Evolutionary conservation across 1,140 invertebrate genomes (phyloP).

Genomic region (Megalonaias nervosa): DNA sequence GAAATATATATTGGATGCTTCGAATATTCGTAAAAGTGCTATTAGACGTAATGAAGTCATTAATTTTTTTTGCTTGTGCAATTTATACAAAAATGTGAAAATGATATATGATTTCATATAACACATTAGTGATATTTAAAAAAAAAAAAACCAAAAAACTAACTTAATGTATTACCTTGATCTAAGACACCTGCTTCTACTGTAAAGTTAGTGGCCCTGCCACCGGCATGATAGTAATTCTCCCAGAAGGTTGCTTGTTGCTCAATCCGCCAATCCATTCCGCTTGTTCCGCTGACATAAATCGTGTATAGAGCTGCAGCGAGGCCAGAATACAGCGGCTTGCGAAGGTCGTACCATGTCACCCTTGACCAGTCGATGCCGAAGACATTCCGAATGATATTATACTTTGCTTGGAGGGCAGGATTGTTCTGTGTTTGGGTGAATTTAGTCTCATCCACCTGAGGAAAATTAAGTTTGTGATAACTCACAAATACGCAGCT

Average conservation of each 20-base stretch:
- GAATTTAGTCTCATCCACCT: slow-evolving; percentile 46
- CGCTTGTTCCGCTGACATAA: neutral
- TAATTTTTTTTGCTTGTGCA: no score
- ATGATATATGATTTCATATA: no score
- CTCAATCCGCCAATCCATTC: slow-evolving; percentile 37
- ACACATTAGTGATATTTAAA: neutral
- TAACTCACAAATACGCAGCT: no score
- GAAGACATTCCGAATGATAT: slow-evolving; percentile 44
- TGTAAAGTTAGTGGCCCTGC: slow-evolving; percentile 50
- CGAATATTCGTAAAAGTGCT: no score
- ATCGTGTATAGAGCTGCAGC: slow-evolving; percentile 55
- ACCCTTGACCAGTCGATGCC: slow-evolving; percentile 55
- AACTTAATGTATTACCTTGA: slow-evolving; percentile 41
- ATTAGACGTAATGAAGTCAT: no score
- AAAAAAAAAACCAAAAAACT: neutral
- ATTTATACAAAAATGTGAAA: no score
- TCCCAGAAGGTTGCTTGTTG: slow-evolving; percentile 42
- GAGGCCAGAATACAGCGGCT: slow-evolving; percentile 61
- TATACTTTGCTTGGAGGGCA: slow-evolving; percentile 17
- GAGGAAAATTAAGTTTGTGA: neutral
- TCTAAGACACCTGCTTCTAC: slow-evolving; percentile 39
- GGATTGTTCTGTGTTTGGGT: slow-evolving; percentile 25
- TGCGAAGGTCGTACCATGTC: slow-evolving; percentile 53
- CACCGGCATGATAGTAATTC: slow-evolving; percentile 28
- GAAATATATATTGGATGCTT: no score